Percentiles rank a stretch among this genome's conserved stretches.
Evolutionary conservation across 2,888 invertebrate genomes (phyloP).

Genomic region (Clunio marinus): DNA sequence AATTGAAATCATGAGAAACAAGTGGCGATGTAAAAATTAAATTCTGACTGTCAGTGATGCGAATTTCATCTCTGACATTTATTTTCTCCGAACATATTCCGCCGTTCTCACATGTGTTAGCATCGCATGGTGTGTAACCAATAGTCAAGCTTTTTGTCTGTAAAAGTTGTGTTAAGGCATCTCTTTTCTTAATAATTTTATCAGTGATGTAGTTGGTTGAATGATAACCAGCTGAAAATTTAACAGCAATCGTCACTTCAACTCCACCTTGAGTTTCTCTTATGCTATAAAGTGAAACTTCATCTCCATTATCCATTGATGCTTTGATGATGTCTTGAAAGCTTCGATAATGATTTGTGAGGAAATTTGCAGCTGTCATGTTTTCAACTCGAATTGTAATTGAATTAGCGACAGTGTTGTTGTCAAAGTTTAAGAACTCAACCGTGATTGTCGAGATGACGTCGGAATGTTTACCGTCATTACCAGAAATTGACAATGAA

Average conservation of each 20-base stretch:
- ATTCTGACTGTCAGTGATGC: slow-evolving; percentile 74
- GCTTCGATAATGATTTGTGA: slow-evolving; percentile 70
- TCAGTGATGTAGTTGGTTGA: slow-evolving; percentile 62
- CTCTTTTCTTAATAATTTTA: slow-evolving; percentile 61
- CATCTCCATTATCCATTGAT: slow-evolving; percentile 62
- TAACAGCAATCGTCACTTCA: slow-evolving; percentile 68
- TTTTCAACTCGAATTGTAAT: slow-evolving; percentile 71
- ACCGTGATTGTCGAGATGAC: slow-evolving; percentile 83
- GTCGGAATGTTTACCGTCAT: slow-evolving; percentile 82
- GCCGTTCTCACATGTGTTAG: slow-evolving; percentile 70
- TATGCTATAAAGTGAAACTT: slow-evolving; percentile 67
- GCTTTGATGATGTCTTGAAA: slow-evolving; percentile 67
- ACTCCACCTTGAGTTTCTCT: slow-evolving; percentile 62
- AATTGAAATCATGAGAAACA: slow-evolving; percentile 71
- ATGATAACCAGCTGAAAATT: slow-evolving; percentile 57
- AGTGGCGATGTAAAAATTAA: slow-evolving; percentile 79
- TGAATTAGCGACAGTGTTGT: slow-evolving; percentile 76
- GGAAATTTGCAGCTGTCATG: slow-evolving; percentile 68
- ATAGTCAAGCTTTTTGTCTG: slow-evolving; percentile 60
- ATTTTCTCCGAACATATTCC: slow-evolving; percentile 71
- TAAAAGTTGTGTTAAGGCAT: slow-evolving; percentile 60
- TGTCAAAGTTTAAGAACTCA: slow-evolving; percentile 75
- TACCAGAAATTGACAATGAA: slow-evolving; percentile 76
- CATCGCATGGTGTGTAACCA: slow-evolving; percentile 74
- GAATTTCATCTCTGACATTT: slow-evolving; percentile 63